A percentile compares a stretch with the other conserved stretches of the same genome.
Conservation (phyloP, 2,797 vertebrate species). For the Amblyopsis hoosieri region DNA sequence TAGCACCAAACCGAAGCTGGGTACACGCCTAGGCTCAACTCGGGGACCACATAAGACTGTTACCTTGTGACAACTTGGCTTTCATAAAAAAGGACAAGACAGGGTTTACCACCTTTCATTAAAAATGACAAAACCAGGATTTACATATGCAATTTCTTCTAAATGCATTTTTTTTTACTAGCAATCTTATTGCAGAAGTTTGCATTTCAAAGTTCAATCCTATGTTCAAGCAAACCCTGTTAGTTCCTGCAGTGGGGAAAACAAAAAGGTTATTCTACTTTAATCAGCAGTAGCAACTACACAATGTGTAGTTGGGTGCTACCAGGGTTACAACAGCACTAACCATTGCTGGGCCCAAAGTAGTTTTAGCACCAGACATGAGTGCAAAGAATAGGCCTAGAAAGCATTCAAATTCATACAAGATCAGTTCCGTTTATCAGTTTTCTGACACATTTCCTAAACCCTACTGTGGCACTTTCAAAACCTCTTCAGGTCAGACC, state of each 20-base stretch:
- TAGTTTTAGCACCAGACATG: conserved; percentile 36
- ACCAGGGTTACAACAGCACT: conserved; percentile 5
- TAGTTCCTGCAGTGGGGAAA: background rate
- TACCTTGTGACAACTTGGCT: background rate
- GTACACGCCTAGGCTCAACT: background rate
- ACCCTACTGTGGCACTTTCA: too few species aligned
- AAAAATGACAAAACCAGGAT: too few species aligned
- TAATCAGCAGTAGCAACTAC: background rate
- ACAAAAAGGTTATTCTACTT: background rate
- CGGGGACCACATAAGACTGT: background rate
- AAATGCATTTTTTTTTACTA: too few species aligned
- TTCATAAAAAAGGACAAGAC: background rate
- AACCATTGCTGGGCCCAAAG: conserved; percentile 3
- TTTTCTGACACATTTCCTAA: too few species aligned
- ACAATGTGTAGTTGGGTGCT: background rate
- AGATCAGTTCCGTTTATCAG: background rate
- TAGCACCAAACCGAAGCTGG: conserved; percentile 2
- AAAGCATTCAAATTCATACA: background rate
- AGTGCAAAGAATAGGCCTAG: conserved; percentile 1
- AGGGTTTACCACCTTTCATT: too few species aligned
- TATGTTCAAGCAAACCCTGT: background rate
- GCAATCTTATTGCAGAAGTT: too few species aligned
- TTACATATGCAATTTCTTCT: too few species aligned
- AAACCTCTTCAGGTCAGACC: too few species aligned
- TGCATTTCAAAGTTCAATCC: background rate